A percentile compares a stretch with the other conserved stretches of the same genome.
Conservation (phyloP, 1,140 invertebrate genomes). For the Laodelphax striatellus region DNA sequence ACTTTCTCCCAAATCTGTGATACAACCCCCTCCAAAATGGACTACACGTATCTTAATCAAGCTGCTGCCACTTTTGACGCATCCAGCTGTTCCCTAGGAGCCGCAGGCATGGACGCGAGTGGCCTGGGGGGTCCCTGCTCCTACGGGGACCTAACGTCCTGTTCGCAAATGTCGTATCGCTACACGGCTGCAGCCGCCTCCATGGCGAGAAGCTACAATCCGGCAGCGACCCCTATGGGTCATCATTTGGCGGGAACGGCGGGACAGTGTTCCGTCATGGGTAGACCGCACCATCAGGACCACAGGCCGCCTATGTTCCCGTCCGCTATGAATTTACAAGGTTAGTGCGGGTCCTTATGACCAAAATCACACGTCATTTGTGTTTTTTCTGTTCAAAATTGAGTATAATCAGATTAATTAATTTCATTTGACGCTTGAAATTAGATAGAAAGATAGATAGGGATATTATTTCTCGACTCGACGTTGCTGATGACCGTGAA, state of each 20-base stretch:
- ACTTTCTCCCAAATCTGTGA: too few species aligned
- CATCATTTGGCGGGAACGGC: conserved; percentile 29
- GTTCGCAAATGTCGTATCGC: conserved; percentile 73
- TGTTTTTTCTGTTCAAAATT: too few species aligned
- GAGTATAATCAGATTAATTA: too few species aligned
- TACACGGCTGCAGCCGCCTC: conserved; percentile 46
- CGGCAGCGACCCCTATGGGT: conserved; percentile 32
- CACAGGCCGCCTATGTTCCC: conserved; percentile 49
- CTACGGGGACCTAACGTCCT: conserved; percentile 72
- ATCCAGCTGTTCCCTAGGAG: conserved; percentile 47
- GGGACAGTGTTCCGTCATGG: conserved; percentile 20
- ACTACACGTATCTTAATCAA: conserved; percentile 61
- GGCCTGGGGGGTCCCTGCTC: conserved; percentile 56
- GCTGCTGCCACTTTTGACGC: conserved; percentile 50
- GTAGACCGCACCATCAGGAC: conserved; percentile 31
- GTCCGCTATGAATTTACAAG: conserved; percentile 48
- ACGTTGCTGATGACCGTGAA: too few species aligned
- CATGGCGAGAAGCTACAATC: conserved; percentile 36
- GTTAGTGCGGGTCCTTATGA: too few species aligned
- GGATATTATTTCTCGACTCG: too few species aligned
- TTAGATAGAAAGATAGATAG: too few species aligned
- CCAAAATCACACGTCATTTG: too few species aligned
- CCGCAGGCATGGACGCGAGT: conserved; percentile 45
- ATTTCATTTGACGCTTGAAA: too few species aligned
- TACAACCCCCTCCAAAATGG: conserved; percentile 35